phyloP scores from a whole-genome alignment of 2,113 vertebrate species.

The Salvelinus namaycush region DNA sequence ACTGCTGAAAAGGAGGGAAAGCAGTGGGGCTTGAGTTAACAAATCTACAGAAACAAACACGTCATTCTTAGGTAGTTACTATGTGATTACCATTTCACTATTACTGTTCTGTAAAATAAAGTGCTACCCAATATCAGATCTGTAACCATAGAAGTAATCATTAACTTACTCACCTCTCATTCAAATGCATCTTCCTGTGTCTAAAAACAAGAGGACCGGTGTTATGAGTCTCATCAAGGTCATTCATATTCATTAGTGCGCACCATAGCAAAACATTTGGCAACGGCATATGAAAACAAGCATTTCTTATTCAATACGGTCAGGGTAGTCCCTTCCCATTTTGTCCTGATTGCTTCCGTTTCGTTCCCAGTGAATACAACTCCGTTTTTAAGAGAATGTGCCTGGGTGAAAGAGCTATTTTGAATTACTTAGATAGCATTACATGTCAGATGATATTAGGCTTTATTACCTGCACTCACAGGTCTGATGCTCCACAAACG shows the following conservation, averaged over 20 bases:
- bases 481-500: conserved; percentile 69
- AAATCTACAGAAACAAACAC: too few relatives aligned
- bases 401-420: too few relatives aligned
- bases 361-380: too few relatives aligned
- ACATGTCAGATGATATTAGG: too few relatives aligned
- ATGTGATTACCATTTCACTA: neutral
- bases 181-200: conserved; percentile 16
- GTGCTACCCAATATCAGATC: too few relatives aligned
- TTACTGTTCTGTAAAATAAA: neutral
- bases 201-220: conserved; percentile 37
- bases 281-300: neutral
- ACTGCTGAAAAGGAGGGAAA: neutral
- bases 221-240: neutral
- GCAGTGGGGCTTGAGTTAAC: neutral
- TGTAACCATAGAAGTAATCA: conserved; percentile 4
- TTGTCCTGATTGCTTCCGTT: too few relatives aligned
- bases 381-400: too few relatives aligned
- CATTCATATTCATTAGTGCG: neutral
- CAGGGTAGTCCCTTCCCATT: too few relatives aligned
- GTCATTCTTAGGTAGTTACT: too few relatives aligned
- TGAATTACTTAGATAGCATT: too few relatives aligned
- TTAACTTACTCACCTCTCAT: conserved; percentile 46
- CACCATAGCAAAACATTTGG: neutral
- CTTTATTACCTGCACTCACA: conserved; percentile 72
- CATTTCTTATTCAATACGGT: neutral